These are phyloP conservation scores for Hydropsyche tenuis DNA, from an alignment of 1,140 invertebrate genomes.

Conservation along the genomic window DNA sequence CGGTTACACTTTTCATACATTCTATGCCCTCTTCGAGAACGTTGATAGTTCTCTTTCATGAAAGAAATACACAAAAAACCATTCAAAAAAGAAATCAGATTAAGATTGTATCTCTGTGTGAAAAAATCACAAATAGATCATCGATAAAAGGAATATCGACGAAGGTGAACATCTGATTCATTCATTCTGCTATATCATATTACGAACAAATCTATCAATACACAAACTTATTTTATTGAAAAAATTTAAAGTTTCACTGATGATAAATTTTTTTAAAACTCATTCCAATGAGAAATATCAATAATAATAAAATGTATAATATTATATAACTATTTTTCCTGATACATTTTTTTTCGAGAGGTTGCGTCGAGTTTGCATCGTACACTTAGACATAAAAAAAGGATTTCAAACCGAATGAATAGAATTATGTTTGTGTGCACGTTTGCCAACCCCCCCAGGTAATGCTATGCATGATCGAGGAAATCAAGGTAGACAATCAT, in stretches of 20 bases:
- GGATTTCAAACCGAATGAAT: neutral
- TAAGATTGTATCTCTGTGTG: neutral
- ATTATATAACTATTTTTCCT: too few relatives aligned
- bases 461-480: slow-evolving; percentile 45
- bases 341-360: too few relatives aligned
- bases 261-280: too few relatives aligned
- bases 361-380: neutral
- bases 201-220: too few relatives aligned
- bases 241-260: too few relatives aligned
- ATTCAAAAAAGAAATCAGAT: neutral
- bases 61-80: too few relatives aligned
- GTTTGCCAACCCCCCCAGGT: slow-evolving; percentile 28
- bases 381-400: neutral
- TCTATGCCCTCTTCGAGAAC: neutral
- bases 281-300: too few relatives aligned
- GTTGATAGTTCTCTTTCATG: too few relatives aligned
- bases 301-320: too few relatives aligned
- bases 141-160: neutral
- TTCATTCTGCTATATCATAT: too few relatives aligned
- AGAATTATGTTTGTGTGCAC: slow-evolving; percentile 9
- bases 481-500: slow-evolving; percentile 48
- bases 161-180: too few relatives aligned
- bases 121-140: neutral
- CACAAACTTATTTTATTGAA: too few relatives aligned
- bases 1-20: slow-evolving; percentile 19